Evolutionary conservation across 1,140 invertebrate species (phyloP).

Genomic region (Steinernema khuongi): DNA sequence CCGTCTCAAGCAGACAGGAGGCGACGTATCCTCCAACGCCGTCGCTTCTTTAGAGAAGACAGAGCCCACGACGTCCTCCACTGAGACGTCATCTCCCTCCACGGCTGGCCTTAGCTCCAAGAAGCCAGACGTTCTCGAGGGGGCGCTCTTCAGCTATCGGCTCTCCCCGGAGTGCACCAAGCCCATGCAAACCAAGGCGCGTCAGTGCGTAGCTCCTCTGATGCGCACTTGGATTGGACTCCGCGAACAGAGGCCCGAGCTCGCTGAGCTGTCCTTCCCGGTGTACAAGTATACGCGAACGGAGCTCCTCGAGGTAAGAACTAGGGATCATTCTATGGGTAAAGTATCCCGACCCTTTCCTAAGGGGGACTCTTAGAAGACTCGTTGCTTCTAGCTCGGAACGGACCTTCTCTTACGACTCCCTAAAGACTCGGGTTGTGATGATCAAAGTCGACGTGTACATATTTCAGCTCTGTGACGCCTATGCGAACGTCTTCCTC

Average conservation of each 20-base stretch:
- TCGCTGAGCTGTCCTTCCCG: neutral
- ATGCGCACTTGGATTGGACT: neutral
- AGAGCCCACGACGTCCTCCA: neutral
- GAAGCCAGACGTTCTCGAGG: constrained; percentile 2
- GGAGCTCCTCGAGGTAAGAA: neutral
- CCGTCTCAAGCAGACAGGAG: neutral
- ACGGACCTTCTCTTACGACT: too few species aligned
- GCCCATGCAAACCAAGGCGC: constrained; percentile 8
- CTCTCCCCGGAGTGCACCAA: neutral
- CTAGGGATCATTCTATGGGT: too few species aligned
- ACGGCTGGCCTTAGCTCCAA: neutral
- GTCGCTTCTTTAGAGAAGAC: neutral
- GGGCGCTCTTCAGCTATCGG: neutral
- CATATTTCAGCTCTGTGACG: neutral
- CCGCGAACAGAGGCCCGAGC: neutral
- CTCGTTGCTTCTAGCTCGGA: too few species aligned
- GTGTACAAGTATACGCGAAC: neutral
- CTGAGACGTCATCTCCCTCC: neutral
- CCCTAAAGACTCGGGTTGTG: too few species aligned
- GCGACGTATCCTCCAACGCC: neutral
- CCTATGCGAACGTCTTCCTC: constrained; percentile 3
- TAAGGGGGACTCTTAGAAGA: too few species aligned
- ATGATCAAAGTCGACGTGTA: neutral
- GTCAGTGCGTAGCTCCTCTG: neutral
- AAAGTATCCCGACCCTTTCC: too few species aligned